Evolutionary conservation across 2,888 invertebrate genomes (phyloP), one percentile per base, ranked within the genome.

Genomic region (Ochropleura leucogaster): DNA sequence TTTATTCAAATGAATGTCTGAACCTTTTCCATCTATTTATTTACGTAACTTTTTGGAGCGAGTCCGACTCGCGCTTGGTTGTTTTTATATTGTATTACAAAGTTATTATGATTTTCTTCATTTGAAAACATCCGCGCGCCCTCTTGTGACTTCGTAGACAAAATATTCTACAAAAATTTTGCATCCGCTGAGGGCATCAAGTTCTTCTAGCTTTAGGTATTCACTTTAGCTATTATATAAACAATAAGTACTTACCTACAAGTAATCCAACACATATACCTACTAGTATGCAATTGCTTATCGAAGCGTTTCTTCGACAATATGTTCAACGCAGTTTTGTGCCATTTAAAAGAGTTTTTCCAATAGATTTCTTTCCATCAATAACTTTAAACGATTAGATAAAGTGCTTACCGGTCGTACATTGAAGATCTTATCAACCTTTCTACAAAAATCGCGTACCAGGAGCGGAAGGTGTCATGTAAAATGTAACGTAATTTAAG

Each of bases 251-350:
- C 0, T 1, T 40, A 57, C 30, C 14, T 53, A 49, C 20, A 3
- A 53, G 42, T 10, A 74, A 47, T 47, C 59, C 68, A 51, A 51
- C 10, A 14, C 46, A 40, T 46, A 14, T 7, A 1, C n/a, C n/a
- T 44, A 14, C 9, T 72, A 57, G 64, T 72, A 80, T 53, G 46
- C 72, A 78, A 80, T 57, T 44, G 49, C 64, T 65, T 68, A 77
- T 65, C 60, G 40, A 62, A 59, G 20, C 65, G 30, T 72, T 81
- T 57, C 47, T 20, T 46, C 55, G 20, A 30, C 20, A 14, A n/a
- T 20, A 79, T 81, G 68, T 53, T 16, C 14, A 42, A 16, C 12
- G 14, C 10, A 16, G 18, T 42, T 53, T 57, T 57, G 18, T 47
- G 40, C 16, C 4, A 12, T 18, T 4, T 40, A 42, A 20, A 30